A percentile compares a stretch with the other conserved stretches of the same genome.
These are phyloP conservation scores for Cynaeus angustus DNA, from an alignment of 2,888 invertebrate species.

Conservation along the genomic window DNA sequence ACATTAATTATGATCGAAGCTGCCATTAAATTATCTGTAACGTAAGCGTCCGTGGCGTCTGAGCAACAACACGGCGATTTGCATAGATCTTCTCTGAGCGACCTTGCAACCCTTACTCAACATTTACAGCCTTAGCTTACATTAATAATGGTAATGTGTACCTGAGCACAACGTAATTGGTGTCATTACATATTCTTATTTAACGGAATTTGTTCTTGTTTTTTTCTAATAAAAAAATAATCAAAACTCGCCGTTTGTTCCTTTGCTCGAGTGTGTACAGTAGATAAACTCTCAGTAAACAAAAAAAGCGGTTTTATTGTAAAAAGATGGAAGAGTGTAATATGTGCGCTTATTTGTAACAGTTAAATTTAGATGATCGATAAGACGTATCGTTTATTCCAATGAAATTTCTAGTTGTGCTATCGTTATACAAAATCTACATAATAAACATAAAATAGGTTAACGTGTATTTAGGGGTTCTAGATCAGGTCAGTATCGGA, in stretches of 20 bases:
- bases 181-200: slow-evolving; percentile 47
- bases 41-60: slow-evolving; percentile 34
- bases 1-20: slow-evolving; percentile 35
- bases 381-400: slow-evolving; percentile 17
- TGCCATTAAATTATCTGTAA: slow-evolving; percentile 34
- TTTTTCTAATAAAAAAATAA: background rate
- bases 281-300: too few relatives aligned
- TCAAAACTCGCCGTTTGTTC: too few relatives aligned
- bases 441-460: slow-evolving; percentile 38
- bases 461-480: slow-evolving; percentile 32
- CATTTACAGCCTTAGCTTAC: slow-evolving; percentile 45
- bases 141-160: slow-evolving; percentile 44
- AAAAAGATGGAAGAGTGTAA: background rate
- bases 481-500: slow-evolving; percentile 38
- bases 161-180: slow-evolving; percentile 47
- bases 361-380: slow-evolving; percentile 13
- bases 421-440: slow-evolving; percentile 22
- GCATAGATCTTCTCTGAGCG: slow-evolving; percentile 39
- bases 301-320: background rate
- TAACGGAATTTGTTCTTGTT: slow-evolving; percentile 16
- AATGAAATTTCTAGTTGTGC: slow-evolving; percentile 21
- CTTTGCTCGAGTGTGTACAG: too few relatives aligned
- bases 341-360: background rate
- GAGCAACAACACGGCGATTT: slow-evolving; percentile 33
- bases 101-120: slow-evolving; percentile 35